These are phyloP conservation scores for Mesochorus sp. DNA, from an alignment of 2,888 invertebrate genomes.

Conservation along the genomic window DNA sequence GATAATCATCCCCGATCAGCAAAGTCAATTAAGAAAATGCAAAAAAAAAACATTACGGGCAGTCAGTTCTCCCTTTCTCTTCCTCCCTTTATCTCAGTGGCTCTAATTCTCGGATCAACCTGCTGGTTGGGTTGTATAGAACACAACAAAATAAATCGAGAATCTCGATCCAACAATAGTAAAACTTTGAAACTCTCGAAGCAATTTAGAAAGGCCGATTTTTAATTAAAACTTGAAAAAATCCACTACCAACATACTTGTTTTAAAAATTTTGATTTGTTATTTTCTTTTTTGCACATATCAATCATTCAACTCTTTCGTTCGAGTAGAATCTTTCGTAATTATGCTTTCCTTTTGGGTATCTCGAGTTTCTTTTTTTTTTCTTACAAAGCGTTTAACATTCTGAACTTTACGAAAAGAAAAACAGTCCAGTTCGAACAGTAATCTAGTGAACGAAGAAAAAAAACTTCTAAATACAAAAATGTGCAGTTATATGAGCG, in stretches of 20 bases:
- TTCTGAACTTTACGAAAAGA: conserved; percentile 8
- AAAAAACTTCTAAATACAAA: conserved; percentile 59
- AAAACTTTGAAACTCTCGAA: conserved; percentile 15
- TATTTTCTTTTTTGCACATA: conserved; percentile 1
- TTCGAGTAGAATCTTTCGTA: not conserved
- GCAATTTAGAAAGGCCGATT: not conserved
- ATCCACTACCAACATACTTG: not conserved
- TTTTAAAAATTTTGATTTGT: conserved; percentile 23
- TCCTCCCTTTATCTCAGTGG: no score
- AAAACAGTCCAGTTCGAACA: conserved; percentile 66
- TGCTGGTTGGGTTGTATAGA: conserved; percentile 56
- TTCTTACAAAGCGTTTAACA: not conserved
- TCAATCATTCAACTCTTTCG: not conserved
- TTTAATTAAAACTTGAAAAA: conserved; percentile 8
- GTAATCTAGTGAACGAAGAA: conserved; percentile 67
- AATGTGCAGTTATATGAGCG: conserved; percentile 45
- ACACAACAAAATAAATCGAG: not conserved
- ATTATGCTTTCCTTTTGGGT: not conserved
- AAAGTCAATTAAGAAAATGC: not conserved
- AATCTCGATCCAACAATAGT: conserved; percentile 15
- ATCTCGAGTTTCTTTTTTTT: conserved; percentile 5
- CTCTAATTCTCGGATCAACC: conserved; percentile 22
- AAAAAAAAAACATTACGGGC: not conserved
- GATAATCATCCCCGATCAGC: not conserved
- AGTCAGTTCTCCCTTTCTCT: not conserved